A percentile compares a stretch with the other conserved stretches of the same genome.
phyloP scores from a whole-genome alignment of 2,888 invertebrate species.

The Thera britannica region DNA sequence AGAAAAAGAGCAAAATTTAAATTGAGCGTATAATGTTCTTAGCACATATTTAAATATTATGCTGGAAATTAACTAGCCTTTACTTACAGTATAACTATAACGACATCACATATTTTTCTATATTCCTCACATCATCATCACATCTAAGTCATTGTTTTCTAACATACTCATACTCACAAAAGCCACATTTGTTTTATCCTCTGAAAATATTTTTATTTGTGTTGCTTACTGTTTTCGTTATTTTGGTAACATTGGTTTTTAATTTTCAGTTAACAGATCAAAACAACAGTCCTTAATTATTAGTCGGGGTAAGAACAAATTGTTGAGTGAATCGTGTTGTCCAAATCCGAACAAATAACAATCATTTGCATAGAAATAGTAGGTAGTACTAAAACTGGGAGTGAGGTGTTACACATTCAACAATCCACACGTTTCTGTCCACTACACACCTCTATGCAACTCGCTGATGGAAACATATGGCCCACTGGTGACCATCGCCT shows the following conservation, averaged over 20 bases:
- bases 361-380: slow-evolving; percentile 43
- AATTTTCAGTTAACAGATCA: slow-evolving; percentile 77
- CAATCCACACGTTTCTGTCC: neutral
- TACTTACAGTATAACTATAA: no score
- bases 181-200: neutral
- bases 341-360: slow-evolving; percentile 56
- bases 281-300: slow-evolving; percentile 61
- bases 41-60: no score
- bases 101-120: neutral
- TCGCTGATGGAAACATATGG: neutral
- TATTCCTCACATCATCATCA: neutral
- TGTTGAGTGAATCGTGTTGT: slow-evolving; percentile 65
- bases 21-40: no score
- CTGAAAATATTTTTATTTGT: neutral
- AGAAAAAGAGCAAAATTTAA: no score
- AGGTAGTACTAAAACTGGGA: slow-evolving; percentile 54
- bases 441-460: neutral
- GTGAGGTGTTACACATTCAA: slow-evolving; percentile 25
- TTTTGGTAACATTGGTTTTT: slow-evolving; percentile 51
- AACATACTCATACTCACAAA: neutral
- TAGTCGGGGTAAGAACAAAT: slow-evolving; percentile 67
- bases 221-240: slow-evolving; percentile 18
- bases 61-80: no score
- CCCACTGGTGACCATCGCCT: neutral
- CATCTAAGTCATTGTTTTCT: neutral